Evolutionary conservation across 1,140 invertebrate species (phyloP).

Genomic region (Philotrypesis tridentata): DNA sequence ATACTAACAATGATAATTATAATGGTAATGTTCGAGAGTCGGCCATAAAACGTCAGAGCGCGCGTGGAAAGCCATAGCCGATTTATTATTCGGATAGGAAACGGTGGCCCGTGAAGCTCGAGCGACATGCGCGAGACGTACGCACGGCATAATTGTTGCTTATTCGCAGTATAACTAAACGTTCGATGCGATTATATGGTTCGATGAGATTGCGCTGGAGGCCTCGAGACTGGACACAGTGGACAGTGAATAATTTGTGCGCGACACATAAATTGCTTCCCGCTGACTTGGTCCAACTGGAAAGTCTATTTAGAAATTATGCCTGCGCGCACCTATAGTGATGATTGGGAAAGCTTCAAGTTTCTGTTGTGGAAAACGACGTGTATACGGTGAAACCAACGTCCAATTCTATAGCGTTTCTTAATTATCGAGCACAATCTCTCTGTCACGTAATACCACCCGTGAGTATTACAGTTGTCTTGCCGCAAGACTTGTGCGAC

Average conservation of each 20-base stretch:
- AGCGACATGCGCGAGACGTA: no score
- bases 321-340: no score
- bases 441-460: background rate
- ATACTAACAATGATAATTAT: slow-evolving; percentile 41
- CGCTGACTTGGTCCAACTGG: no score
- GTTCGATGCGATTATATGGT: slow-evolving; percentile 1
- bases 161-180: background rate
- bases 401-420: no score
- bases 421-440: background rate
- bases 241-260: background rate
- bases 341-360: no score
- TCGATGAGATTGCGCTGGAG: no score
- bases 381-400: no score
- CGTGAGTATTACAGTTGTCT: background rate
- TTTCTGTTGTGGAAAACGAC: no score
- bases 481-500: background rate
- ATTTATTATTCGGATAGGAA: background rate
- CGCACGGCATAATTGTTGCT: background rate
- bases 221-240: background rate
- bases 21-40: slow-evolving; percentile 18
- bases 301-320: no score
- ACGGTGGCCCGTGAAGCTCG: background rate
- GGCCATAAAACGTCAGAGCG: background rate
- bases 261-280: background rate
- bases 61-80: background rate